Evolutionary conservation across 2,113 vertebrate species (phyloP), one percentile per base, ranked within the genome.

Genomic region (Gallinago media): DNA sequence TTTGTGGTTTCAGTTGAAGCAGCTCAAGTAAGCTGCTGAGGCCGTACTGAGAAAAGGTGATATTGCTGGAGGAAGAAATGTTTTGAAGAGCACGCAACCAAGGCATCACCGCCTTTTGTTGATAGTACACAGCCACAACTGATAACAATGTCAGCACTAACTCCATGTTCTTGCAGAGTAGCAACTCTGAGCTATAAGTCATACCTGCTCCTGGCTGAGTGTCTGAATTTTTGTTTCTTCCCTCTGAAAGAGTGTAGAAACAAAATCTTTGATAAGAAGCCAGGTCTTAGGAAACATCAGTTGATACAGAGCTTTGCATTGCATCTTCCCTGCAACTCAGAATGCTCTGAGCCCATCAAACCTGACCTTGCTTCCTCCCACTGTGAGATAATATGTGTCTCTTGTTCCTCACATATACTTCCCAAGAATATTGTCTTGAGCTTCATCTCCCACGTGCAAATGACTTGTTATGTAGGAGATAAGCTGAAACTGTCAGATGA

Each of bases 1-100:
- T 47, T 88, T 85, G 29, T 52, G 62, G 55, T 83, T 93, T 93
- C 82, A 55, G 27, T 20, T 72, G 56, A 91, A 79, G 26, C 47
- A 88, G 46, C 17, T 74, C 50, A 76, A 80, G 32, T 25, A 54
- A 88, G 21, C 46, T 92, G 44, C 34, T 67, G 42, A 77, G 47
- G 32, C 40, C 59, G 8, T 25, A 31, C 6, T 67, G 21, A 70
- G 18, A 55, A 47, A 31, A 94, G 22, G 16, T 36, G 42, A 68
- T 44, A 29, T 8, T 73, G n/a, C 23, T 49, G n/a, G 8, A 27
- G 27, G 12, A 1, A 96, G 8, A 74, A 88, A 47, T 12, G 11
- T 59, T 77, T 81, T 71, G 47, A 92, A 83, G 40, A 80, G 9
- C 2, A 0, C 50, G 46, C 19, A 94, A 6, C 21, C 11, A n/a